phyloP scores from a whole-genome alignment of 2,113 vertebrate species.

The Motacilla tschutschensis region DNA sequence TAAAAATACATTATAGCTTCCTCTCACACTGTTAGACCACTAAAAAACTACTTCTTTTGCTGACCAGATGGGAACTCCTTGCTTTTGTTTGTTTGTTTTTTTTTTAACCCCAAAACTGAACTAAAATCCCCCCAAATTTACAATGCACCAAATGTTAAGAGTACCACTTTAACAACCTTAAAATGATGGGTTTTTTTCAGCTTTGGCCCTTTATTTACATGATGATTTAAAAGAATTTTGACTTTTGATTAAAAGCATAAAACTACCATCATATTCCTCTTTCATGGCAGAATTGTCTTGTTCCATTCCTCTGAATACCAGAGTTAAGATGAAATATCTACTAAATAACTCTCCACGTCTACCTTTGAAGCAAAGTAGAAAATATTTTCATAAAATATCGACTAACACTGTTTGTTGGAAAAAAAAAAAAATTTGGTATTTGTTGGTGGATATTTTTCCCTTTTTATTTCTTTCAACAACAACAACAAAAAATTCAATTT shows the following conservation, averaged over 20 bases:
- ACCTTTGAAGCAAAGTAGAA: not conserved
- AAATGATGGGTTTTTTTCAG: not conserved
- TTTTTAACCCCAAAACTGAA: not conserved
- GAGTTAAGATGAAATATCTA: not conserved
- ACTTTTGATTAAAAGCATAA: not conserved
- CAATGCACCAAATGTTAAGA: not conserved
- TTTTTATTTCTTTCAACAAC: not conserved
- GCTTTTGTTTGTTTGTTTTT: too few relatives aligned
- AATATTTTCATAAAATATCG: not conserved
- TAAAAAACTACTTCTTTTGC: not conserved
- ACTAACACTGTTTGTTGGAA: not conserved
- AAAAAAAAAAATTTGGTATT: not conserved
- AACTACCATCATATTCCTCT: not conserved
- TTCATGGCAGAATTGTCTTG: not conserved
- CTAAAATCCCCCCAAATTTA: not conserved
- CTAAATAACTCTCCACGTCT: not conserved
- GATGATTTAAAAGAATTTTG: not conserved
- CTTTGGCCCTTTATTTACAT: not conserved
- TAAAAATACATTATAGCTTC: not conserved
- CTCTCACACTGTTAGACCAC: not conserved
- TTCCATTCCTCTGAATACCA: not conserved
- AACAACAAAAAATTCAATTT: not conserved
- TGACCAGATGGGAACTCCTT: not conserved
- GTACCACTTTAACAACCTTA: not conserved
- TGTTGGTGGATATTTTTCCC: rapidly evolving